phyloP scores from a whole-genome alignment of 1,140 invertebrate species.

The Manduca sexta region DNA sequence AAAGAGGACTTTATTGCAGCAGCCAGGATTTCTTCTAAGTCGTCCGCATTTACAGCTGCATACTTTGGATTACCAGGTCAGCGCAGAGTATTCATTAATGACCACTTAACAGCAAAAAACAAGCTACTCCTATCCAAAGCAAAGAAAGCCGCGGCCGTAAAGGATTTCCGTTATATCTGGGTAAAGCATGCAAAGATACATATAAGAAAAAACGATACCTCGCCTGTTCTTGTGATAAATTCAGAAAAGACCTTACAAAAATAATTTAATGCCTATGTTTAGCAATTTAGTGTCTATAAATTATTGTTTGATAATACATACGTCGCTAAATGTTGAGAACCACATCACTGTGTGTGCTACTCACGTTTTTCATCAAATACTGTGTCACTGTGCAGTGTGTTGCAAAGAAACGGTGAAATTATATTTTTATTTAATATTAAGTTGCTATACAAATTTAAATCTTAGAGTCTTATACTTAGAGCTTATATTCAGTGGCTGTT shows the following conservation, averaged over 20 bases:
- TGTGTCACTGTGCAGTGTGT: too few relatives aligned
- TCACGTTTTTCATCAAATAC: neutral
- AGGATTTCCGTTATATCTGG: conserved; percentile 9
- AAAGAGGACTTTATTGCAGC: conserved; percentile 14
- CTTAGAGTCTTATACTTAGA: too few relatives aligned
- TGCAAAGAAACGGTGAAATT: too few relatives aligned
- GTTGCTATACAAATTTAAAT: too few relatives aligned
- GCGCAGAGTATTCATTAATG: conserved; percentile 6
- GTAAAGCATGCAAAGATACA: too few relatives aligned
- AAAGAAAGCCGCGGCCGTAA: neutral
- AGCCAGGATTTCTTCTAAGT: neutral
- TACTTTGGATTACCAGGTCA: neutral
- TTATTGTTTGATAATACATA: neutral
- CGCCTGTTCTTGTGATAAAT: conserved; percentile 6
- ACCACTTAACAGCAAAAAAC: conserved; percentile 6
- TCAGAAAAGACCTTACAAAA: neutral
- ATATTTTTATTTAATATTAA: too few relatives aligned
- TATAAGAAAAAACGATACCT: conserved; percentile 1
- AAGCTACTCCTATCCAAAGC: conserved; percentile 8
- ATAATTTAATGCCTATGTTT: too few relatives aligned
- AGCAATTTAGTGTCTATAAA: too few relatives aligned
- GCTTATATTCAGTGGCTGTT: too few relatives aligned
- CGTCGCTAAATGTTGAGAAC: too few relatives aligned
- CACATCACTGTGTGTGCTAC: too few relatives aligned
- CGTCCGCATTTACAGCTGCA: neutral